Percentiles rank a stretch among this genome's conserved stretches.
These are phyloP conservation scores for Orius insidiosus DNA, from an alignment of 1,140 invertebrate genomes.

Conservation along the genomic window DNA sequence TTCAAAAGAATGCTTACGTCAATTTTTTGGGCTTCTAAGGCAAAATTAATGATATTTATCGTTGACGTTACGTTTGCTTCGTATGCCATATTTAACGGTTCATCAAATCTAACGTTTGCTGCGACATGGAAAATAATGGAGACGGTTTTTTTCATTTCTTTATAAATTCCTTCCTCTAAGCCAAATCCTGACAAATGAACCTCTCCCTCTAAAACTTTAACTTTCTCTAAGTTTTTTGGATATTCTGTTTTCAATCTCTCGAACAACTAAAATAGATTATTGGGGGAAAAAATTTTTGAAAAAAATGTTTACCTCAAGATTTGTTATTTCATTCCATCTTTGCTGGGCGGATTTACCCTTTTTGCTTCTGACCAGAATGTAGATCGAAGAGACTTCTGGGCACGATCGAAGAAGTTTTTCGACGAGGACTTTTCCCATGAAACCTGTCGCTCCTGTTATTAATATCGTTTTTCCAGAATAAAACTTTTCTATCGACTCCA, in stretches of 20 bases:
- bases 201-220: conserved; percentile 38
- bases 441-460: conserved; percentile 24
- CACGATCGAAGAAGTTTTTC: conserved; percentile 43
- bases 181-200: conserved; percentile 31
- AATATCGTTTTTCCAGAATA: conserved; percentile 27
- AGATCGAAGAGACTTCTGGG: conserved; percentile 36
- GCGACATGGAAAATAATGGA: conserved; percentile 51
- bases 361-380: conserved; percentile 52
- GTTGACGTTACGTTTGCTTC: too few species aligned
- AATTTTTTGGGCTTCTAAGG: too few species aligned
- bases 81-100: conserved; percentile 28
- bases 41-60: too few species aligned
- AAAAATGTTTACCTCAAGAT: conserved; percentile 45
- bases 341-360: conserved; percentile 37
- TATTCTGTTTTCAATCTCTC: conserved; percentile 32
- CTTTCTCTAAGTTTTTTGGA: conserved; percentile 42
- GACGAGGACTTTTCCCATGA: conserved; percentile 43
- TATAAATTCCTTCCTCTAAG: conserved; percentile 36
- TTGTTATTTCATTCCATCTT: conserved; percentile 38
- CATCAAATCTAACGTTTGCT: conserved; percentile 47
- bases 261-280: conserved; percentile 36
- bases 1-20: too few species aligned
- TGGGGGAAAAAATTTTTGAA: too few species aligned
- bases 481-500: conserved; percentile 22
- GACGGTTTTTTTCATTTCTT: conserved; percentile 50